Base-by-base conservation (phyloP, 1,140 invertebrate species). In the Cydia amplana region DNA sequence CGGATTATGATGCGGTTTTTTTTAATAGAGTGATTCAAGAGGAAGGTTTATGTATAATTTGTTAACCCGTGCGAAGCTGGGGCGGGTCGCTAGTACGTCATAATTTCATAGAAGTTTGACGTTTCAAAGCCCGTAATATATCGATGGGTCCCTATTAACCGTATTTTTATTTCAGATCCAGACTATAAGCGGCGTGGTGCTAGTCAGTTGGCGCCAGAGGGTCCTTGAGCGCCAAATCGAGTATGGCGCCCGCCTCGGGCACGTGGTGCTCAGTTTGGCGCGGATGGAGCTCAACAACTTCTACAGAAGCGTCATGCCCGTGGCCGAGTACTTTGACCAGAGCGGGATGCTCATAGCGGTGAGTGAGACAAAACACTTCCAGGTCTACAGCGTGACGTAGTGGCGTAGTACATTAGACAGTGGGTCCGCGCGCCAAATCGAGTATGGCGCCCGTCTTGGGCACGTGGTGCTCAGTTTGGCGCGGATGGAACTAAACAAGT, bases 221-320 rank as follows among this genome's bases (percentile, higher is more conserved):
- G 95, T 97, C 12, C 93, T 98, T 72, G 96, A 97, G 90, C 94
- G 96, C 78, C 97, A 98, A 94, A 97, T 98, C 78, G 96, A 98
- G 91, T 97, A 97, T 86, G 97, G 97, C 43, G 97, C 97, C 72
- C 95, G 97, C 91, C 94, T 98, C 73, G 97, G 97, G 43, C 97
- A 97, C 88, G 96, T 98, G 51, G 96, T 98, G 77, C 95, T 98
- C 67, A 96, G 96, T 75, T 92, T 98, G 76, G 97, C 97, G 32
- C 94, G 95, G 87, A 97, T 97, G 96, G 97, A 98, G 90, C 94
- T 98, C 9, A 95, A 95, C 83, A 97, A 98, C 94, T 98, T 98
- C 94, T 97, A 96, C 84, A 96, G 95, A 86, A 97, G 97, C 85
- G 97, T 97, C 23, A 97, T 97, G 94, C 97, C 97, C 0, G 97